Conservation (phyloP, 2,888 invertebrate species). For the Tachina lurida region DNA sequence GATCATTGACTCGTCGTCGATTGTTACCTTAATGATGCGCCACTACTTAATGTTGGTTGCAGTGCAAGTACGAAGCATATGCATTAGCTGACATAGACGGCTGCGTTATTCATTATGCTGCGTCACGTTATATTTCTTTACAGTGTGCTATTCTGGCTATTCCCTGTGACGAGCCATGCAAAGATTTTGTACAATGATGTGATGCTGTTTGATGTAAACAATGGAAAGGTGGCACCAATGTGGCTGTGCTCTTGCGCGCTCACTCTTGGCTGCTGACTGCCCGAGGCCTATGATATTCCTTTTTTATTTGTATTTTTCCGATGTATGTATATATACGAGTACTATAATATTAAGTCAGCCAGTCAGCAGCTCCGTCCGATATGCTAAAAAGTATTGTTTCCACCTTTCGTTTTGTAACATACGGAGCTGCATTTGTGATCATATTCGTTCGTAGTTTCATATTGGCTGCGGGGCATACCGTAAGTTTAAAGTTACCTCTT, state of each 20-base stretch:
- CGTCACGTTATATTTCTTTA: conserved; percentile 29
- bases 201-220: conserved; percentile 65
- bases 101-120: conserved; percentile 47
- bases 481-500: conserved; percentile 41
- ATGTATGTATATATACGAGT: background rate
- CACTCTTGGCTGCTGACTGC: conserved; percentile 69
- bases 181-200: conserved; percentile 58
- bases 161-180: conserved; percentile 39
- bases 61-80: conserved; percentile 11
- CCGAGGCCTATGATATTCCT: conserved; percentile 51
- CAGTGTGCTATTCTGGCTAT: conserved; percentile 25
- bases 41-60: conserved; percentile 64
- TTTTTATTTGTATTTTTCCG: background rate
- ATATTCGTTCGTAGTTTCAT: conserved; percentile 49
- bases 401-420: conserved; percentile 58
- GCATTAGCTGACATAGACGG: conserved; percentile 37
- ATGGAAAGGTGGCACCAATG: conserved; percentile 72
- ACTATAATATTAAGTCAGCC: conserved; percentile 62
- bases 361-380: conserved; percentile 70
- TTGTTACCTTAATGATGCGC: conserved; percentile 74
- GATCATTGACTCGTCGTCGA: conserved; percentile 69
- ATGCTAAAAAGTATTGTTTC: conserved; percentile 69
- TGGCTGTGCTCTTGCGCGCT: conserved; percentile 69
- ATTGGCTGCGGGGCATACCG: conserved; percentile 39
- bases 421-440: conserved; percentile 58